Evolutionary conservation across 1,140 invertebrate genomes (phyloP).

Genomic region (Drosophila oshimai): DNA sequence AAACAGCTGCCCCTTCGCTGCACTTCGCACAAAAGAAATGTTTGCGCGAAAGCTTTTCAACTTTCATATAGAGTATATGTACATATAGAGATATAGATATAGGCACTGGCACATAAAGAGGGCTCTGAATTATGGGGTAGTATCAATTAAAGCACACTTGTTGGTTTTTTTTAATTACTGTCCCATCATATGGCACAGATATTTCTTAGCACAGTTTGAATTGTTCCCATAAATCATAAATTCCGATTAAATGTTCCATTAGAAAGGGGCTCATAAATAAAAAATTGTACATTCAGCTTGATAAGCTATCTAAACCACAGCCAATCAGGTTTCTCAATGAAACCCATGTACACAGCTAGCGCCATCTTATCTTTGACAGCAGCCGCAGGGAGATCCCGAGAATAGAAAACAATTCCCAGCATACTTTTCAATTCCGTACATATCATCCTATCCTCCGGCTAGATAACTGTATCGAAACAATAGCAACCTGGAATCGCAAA

Average conservation of each 20-base stretch:
- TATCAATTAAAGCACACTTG: slow-evolving; percentile 6
- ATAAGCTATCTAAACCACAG: slow-evolving; percentile 19
- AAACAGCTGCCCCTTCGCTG: slow-evolving; percentile 37
- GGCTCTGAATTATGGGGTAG: not conserved
- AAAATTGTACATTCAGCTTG: not conserved
- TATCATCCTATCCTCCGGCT: not conserved
- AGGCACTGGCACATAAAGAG: not conserved
- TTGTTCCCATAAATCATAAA: slow-evolving; percentile 17
- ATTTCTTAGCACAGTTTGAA: not conserved
- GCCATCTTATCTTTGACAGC: slow-evolving; percentile 22
- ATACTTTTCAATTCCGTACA: not conserved
- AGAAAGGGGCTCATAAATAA: slow-evolving; percentile 5
- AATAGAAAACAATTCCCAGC: slow-evolving; percentile 3
- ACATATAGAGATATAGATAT: not conserved
- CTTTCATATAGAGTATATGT: not conserved
- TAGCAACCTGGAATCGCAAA: not conserved
- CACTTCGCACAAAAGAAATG: slow-evolving; percentile 34
- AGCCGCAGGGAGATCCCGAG: not conserved
- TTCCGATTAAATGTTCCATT: not conserved
- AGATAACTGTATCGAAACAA: not conserved
- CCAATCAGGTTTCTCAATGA: slow-evolving; percentile 18
- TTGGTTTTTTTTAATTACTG: not conserved
- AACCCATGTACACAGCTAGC: slow-evolving; percentile 6
- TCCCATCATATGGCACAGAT: slow-evolving; percentile 12
- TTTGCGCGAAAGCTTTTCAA: slow-evolving; percentile 24